Evolutionary conservation across 2,113 vertebrate species (phyloP).

Genomic region (Epinephelus moara): DNA sequence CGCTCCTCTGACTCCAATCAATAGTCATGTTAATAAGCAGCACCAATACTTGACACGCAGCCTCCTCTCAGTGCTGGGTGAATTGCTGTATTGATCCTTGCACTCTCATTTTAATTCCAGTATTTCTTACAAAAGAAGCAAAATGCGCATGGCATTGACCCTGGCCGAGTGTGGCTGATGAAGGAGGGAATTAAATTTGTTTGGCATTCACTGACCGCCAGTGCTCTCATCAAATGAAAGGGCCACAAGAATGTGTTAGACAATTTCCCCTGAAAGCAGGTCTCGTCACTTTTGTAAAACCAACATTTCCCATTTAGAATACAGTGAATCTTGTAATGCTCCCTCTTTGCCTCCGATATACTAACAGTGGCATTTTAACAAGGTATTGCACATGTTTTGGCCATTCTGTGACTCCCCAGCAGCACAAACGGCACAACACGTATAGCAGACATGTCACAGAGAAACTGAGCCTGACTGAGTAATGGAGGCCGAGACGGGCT

Average conservation of each 20-base stretch:
- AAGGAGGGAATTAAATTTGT: conserved; percentile 58
- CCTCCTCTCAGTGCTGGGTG: conserved; percentile 69
- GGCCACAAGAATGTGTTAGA: conserved; percentile 1
- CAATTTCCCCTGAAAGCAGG: conserved; percentile 4
- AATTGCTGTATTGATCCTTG: conserved; percentile 78
- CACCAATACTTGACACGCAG: conserved; percentile 72
- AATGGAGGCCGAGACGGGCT: conserved; percentile 67
- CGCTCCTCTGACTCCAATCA: conserved; percentile 76
- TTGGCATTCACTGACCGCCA: conserved; percentile 50
- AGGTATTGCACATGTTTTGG: conserved; percentile 13
- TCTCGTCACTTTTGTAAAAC: neutral
- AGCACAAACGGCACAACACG: conserved; percentile 16
- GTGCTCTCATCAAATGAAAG: conserved; percentile 27
- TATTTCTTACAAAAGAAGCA: conserved; percentile 74
- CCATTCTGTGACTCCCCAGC: conserved; percentile 6
- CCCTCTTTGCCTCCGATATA: neutral
- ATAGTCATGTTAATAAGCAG: conserved; percentile 83
- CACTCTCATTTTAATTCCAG: conserved; percentile 78
- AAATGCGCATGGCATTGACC: conserved; percentile 72
- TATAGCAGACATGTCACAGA: conserved; percentile 26
- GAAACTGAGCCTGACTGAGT: conserved; percentile 57
- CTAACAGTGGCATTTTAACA: conserved; percentile 1
- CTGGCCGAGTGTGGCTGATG: conserved; percentile 49
- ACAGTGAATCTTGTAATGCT: neutral
- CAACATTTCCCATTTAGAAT: conserved; percentile 15